phyloP scores from a whole-genome alignment of 1,140 invertebrate genomes.

The Drosophila baimaii region DNA sequence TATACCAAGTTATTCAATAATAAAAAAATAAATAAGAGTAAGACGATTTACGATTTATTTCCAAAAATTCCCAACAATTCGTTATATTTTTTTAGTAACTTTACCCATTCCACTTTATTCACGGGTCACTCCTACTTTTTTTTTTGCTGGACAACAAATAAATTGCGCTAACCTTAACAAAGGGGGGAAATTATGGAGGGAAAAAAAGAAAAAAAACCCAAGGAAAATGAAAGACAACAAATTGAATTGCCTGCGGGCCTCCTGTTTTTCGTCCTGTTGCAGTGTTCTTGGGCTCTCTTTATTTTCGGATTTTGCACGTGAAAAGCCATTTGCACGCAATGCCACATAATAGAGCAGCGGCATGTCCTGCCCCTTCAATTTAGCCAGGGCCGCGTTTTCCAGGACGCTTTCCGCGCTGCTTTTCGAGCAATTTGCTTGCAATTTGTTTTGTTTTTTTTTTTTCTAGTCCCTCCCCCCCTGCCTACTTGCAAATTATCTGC shows the following conservation, averaged over 20 bases:
- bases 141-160: slow-evolving; percentile 2
- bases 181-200: slow-evolving; percentile 6
- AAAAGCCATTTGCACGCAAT: slow-evolving; percentile 70
- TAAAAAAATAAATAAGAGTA: background rate
- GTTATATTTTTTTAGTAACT: background rate
- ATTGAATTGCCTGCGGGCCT: slow-evolving; percentile 7
- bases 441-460: slow-evolving; percentile 55
- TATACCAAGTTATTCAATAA: background rate
- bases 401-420: slow-evolving; percentile 16
- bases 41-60: background rate
- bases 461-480: slow-evolving; percentile 38
- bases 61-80: background rate
- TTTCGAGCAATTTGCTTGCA: slow-evolving; percentile 69
- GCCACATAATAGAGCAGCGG: slow-evolving; percentile 29
- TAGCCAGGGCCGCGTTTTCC: slow-evolving; percentile 3
- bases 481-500: slow-evolving; percentile 62
- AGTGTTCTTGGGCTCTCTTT: slow-evolving; percentile 4
- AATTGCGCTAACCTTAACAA: slow-evolving; percentile 10
- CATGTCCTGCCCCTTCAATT: slow-evolving; percentile 18
- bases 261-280: slow-evolving; percentile 24
- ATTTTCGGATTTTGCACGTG: slow-evolving; percentile 40
- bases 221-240: background rate
- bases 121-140: background rate
- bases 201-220: background rate
- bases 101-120: background rate